Percentiles rank a stretch among this genome's conserved stretches.
These are phyloP conservation scores for Phacellophora camtschatica DNA, from an alignment of 30 jellyfish, hydroid and myxozoan genomes.

Conservation along the genomic window DNA sequence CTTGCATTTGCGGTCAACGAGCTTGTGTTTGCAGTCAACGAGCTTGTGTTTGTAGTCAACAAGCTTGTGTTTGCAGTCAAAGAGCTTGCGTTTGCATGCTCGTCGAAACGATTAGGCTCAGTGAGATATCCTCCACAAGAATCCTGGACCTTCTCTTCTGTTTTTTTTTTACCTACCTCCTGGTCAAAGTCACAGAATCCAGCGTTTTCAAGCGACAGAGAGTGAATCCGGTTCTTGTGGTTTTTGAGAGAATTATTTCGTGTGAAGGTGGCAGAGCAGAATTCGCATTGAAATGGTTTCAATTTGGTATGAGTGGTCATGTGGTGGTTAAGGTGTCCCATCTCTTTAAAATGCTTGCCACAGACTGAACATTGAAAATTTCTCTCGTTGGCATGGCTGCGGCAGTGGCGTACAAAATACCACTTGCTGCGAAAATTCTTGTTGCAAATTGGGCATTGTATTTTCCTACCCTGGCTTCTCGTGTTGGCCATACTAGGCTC, in stretches of 20 bases:
- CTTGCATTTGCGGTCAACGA: too few relatives aligned
- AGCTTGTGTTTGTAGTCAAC: too few relatives aligned
- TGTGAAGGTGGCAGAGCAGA: not conserved
- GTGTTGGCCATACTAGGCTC: too few relatives aligned
- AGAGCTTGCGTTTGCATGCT: too few relatives aligned
- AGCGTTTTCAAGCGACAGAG: not conserved
- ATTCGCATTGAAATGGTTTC: not conserved
- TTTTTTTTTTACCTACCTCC: too few relatives aligned
- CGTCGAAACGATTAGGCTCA: too few relatives aligned
- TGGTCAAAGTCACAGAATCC: not conserved
- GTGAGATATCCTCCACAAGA: too few relatives aligned
- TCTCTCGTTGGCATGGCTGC: not conserved
- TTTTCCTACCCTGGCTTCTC: not conserved
- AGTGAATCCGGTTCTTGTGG: not conserved
- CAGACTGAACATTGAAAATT: not conserved
- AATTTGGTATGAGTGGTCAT: not conserved
- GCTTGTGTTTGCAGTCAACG: too few relatives aligned
- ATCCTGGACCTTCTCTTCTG: too few relatives aligned
- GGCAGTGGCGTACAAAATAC: not conserved
- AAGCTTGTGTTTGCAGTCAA: too few relatives aligned
- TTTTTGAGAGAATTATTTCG: not conserved
- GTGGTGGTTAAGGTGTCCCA: not conserved
- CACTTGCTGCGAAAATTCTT: not conserved
- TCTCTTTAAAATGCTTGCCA: not conserved
- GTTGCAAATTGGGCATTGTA: not conserved